These are phyloP conservation scores for Vipera ursinii DNA, from an alignment of 2,797 vertebrate genomes.

Conservation along the genomic window DNA sequence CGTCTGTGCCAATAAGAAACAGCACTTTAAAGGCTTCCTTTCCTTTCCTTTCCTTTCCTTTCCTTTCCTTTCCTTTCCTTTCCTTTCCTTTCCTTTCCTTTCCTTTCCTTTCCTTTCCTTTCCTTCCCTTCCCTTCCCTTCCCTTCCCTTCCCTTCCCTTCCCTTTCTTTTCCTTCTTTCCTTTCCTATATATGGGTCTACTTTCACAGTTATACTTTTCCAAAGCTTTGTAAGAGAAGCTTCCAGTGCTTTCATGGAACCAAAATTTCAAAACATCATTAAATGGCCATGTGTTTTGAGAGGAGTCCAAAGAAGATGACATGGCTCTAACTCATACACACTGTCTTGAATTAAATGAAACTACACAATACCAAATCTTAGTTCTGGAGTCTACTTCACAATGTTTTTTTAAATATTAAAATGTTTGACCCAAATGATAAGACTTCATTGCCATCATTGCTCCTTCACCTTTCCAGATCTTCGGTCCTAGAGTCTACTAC, in stretches of 20 bases:
- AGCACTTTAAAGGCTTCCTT: neutral
- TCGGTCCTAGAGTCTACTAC: neutral
- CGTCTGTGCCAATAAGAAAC: constrained; percentile 38
- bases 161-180: too few relatives aligned
- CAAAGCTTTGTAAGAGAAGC: neutral
- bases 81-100: neutral
- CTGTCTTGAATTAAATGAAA: neutral
- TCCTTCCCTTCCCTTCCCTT: neutral
- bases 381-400: neutral
- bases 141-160: too few relatives aligned
- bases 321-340: neutral
- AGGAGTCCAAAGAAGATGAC: neutral
- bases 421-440: neutral
- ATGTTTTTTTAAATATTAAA: neutral
- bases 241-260: neutral
- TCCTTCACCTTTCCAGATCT: neutral
- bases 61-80: too few relatives aligned
- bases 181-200: neutral
- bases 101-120: neutral
- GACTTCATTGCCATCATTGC: neutral
- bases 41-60: neutral
- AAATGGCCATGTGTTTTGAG: neutral
- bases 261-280: neutral
- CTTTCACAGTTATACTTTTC: neutral
- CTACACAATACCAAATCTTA: neutral